phyloP scores from a whole-genome alignment of 2,888 invertebrate genomes.

The Stenurella melanura region DNA sequence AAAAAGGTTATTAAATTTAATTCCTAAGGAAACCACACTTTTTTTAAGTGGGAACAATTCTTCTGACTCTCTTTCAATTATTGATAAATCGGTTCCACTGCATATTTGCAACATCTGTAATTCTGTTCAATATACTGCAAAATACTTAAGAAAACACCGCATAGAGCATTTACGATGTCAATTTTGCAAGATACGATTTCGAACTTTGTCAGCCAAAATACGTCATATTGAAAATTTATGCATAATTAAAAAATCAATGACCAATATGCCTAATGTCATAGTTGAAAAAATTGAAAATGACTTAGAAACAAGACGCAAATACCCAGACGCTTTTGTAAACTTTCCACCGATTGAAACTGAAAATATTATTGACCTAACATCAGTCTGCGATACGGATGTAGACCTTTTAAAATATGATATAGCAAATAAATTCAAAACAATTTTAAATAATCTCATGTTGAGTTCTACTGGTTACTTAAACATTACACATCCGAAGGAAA shows the following conservation, averaged over 20 bases:
- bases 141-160: conserved; percentile 54
- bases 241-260: conserved; percentile 48
- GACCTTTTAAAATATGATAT: not conserved
- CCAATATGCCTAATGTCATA: conserved; percentile 42
- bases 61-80: not conserved
- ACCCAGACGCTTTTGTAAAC: conserved; percentile 47
- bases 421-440: not conserved
- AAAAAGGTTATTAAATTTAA: not conserved
- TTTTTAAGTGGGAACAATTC: not conserved
- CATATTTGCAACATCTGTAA: conserved; percentile 56
- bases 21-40: not conserved
- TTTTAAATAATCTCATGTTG: not conserved
- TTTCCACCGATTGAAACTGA: conserved; percentile 10
- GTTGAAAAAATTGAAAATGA: conserved; percentile 54
- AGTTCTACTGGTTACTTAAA: not conserved
- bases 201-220: conserved; percentile 48
- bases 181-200: conserved; percentile 56
- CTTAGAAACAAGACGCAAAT: conserved; percentile 50
- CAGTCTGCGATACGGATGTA: not conserved
- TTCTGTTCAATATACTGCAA: conserved; percentile 47
- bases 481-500: not conserved
- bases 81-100: conserved; percentile 22
- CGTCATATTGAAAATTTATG: conserved; percentile 54
- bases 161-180: conserved; percentile 56
- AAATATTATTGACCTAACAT: not conserved